Percentiles rank a stretch among this genome's conserved stretches.
Evolutionary conservation across 2,797 vertebrate genomes (phyloP).

Genomic region (Artibeus lituratus): DNA sequence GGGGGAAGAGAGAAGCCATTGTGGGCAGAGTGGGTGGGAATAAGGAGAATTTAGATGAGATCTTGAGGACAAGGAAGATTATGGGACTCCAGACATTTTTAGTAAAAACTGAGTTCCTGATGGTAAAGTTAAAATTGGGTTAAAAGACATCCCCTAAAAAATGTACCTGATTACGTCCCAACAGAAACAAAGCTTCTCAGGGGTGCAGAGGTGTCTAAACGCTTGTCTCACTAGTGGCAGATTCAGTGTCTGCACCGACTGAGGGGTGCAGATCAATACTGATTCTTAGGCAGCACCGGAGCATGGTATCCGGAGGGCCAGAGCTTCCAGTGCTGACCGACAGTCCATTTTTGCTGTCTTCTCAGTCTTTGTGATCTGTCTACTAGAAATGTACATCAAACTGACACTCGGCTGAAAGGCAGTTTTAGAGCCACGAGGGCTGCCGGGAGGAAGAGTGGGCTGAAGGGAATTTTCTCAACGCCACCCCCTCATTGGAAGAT

Average conservation of each 20-base stretch:
- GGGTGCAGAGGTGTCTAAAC: neutral
- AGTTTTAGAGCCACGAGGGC: neutral
- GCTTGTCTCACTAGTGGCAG: neutral
- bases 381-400: neutral
- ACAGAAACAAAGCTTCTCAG: neutral
- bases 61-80: neutral
- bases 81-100: neutral
- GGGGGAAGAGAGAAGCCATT: neutral
- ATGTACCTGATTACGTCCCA: neutral
- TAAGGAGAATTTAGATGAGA: neutral
- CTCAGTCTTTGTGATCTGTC: neutral
- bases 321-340: neutral
- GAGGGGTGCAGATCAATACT: neutral
- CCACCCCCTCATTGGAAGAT: slow-evolving; percentile 2
- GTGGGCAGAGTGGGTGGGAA: neutral
- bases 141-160: neutral
- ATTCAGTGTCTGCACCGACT: no score
- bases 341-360: neutral
- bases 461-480: neutral
- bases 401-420: neutral
- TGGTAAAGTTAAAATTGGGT: neutral
- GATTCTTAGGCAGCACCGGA: neutral
- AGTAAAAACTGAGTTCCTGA: slow-evolving; percentile 1
- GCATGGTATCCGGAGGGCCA: neutral
- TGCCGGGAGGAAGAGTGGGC: neutral